Evolutionary conservation across 2,797 vertebrate species (phyloP).

Genomic region (Enteromius argenteus): DNA sequence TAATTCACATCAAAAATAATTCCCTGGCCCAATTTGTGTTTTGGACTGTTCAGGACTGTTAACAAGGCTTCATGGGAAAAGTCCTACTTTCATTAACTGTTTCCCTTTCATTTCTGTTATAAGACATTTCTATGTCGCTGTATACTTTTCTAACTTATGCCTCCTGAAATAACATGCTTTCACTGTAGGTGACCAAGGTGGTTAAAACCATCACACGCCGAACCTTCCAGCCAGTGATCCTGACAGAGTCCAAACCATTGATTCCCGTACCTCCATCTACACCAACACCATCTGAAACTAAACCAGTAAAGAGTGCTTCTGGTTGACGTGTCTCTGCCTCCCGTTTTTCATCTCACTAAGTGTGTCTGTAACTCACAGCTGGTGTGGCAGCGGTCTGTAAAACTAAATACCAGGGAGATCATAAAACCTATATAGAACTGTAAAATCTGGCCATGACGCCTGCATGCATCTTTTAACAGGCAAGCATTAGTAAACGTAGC

Average conservation of each 20-base stretch:
- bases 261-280: constrained; percentile 59
- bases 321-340: constrained; percentile 22
- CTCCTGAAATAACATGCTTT: constrained; percentile 32
- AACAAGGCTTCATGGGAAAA: constrained; percentile 24
- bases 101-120: constrained; percentile 8
- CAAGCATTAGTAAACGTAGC: constrained; percentile 57
- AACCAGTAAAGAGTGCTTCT: constrained; percentile 68
- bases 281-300: constrained; percentile 60
- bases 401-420: constrained; percentile 64
- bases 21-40: constrained; percentile 27
- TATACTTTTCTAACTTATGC: constrained; percentile 6
- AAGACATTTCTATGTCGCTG: constrained; percentile 17
- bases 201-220: constrained; percentile 74
- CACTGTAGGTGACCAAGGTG: constrained; percentile 72
- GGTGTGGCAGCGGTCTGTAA: constrained; percentile 59
- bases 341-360: constrained; percentile 38
- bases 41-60: constrained; percentile 32
- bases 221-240: constrained; percentile 68
- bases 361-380: constrained; percentile 57
- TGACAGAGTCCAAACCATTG: constrained; percentile 63
- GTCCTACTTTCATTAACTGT: constrained; percentile 12
- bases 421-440: constrained; percentile 65
- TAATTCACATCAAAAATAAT: constrained; percentile 23
- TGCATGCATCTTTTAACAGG: constrained; percentile 63
- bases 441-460: constrained; percentile 67